A percentile compares a stretch with the other conserved stretches of the same genome.
Conservation (phyloP, 2,888 invertebrate species). For the Eledona agricola region DNA sequence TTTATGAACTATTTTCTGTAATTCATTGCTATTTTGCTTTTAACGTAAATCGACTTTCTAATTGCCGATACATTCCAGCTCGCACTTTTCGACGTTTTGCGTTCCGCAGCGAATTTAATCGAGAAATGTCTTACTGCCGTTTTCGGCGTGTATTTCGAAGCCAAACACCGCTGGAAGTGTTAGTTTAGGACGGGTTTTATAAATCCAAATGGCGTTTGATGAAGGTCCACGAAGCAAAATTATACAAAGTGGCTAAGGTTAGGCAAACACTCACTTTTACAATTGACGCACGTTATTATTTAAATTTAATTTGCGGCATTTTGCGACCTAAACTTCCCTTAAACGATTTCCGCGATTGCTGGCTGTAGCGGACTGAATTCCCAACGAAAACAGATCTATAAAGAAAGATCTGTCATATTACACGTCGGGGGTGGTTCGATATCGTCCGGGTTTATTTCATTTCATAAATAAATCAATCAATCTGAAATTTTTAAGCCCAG, state of each 20-base stretch:
- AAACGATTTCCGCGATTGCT: too few relatives aligned
- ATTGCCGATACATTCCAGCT: too few relatives aligned
- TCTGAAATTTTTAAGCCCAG: conserved; percentile 23
- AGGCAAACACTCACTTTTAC: conserved; percentile 1
- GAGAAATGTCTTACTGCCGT: neutral
- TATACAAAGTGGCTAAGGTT: conserved; percentile 4
- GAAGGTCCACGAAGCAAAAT: conserved; percentile 1
- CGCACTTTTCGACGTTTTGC: too few relatives aligned
- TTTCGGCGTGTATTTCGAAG: neutral
- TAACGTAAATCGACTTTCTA: conserved; percentile 1
- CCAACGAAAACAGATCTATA: conserved; percentile 21
- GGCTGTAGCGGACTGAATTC: too few relatives aligned
- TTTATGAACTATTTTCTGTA: conserved; percentile 26
- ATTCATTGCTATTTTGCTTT: too few relatives aligned
- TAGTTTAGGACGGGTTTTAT: conserved; percentile 7
- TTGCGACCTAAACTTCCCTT: too few relatives aligned
- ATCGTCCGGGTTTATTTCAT: conserved; percentile 15
- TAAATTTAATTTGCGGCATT: too few relatives aligned
- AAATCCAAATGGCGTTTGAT: conserved; percentile 1
- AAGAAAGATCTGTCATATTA: conserved; percentile 22
- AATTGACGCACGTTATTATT: too few relatives aligned
- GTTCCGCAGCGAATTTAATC: neutral
- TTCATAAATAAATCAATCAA: conserved; percentile 21
- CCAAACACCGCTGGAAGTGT: conserved; percentile 1
- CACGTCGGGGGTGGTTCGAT: conserved; percentile 10